Conservation (phyloP, 1,140 invertebrate species). For the Lasaia peninsularis region DNA sequence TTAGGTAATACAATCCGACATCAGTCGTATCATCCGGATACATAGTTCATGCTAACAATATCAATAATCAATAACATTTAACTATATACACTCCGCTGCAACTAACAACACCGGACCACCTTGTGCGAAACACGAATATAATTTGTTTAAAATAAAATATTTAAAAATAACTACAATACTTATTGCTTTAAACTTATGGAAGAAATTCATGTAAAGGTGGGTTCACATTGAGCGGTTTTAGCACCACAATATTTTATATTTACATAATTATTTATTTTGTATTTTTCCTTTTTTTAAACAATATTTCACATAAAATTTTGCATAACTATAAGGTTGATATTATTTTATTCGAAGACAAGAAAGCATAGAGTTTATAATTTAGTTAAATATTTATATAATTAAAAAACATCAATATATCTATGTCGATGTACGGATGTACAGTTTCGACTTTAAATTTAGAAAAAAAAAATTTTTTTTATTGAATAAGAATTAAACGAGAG, state of each 20-base stretch:
- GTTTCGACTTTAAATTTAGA: too few relatives aligned
- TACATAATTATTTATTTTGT: background rate
- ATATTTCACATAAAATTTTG: too few relatives aligned
- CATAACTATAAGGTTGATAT: too few relatives aligned
- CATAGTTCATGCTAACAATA: slow-evolving; percentile 4
- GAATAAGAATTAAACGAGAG: too few relatives aligned
- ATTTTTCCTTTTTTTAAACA: too few relatives aligned
- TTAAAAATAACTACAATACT: slow-evolving; percentile 34
- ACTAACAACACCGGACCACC: slow-evolving; percentile 12
- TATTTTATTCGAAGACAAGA: too few relatives aligned
- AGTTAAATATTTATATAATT: too few relatives aligned
- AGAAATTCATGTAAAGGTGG: slow-evolving; percentile 12
- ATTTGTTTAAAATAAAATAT: slow-evolving; percentile 23
- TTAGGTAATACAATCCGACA: slow-evolving; percentile 23
- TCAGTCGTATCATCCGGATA: background rate
- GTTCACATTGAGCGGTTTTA: background rate
- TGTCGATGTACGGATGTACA: too few relatives aligned
- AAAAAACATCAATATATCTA: too few relatives aligned
- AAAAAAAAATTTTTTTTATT: too few relatives aligned
- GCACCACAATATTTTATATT: background rate
- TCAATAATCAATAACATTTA: background rate
- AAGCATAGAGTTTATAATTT: too few relatives aligned
- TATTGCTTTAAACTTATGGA: slow-evolving; percentile 25
- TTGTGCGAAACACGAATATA: slow-evolving; percentile 12
- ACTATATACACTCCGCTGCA: background rate